Conservation (phyloP, 2,888 invertebrate species). For the Phortica okadai region DNA sequence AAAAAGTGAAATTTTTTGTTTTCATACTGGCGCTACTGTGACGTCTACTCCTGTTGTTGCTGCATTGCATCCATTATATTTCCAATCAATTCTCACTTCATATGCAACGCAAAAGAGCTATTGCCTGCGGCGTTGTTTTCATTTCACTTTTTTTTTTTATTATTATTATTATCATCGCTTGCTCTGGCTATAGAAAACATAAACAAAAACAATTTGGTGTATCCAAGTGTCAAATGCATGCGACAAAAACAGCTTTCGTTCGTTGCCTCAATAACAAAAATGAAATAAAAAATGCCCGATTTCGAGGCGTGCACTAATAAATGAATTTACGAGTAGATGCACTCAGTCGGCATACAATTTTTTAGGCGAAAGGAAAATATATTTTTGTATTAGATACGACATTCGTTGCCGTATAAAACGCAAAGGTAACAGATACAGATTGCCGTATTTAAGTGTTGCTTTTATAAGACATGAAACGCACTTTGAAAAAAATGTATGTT, state of each 20-base stretch:
- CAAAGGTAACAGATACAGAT: too few relatives aligned
- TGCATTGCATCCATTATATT: slow-evolving; percentile 42
- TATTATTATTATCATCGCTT: not conserved
- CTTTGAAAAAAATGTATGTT: too few relatives aligned
- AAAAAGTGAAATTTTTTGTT: slow-evolving; percentile 35
- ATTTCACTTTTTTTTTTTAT: not conserved
- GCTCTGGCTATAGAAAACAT: slow-evolving; percentile 21
- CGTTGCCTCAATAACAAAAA: slow-evolving; percentile 57
- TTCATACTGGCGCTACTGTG: not conserved
- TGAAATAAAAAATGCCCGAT: slow-evolving; percentile 28
- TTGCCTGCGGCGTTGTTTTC: slow-evolving; percentile 33
- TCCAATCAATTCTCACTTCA: slow-evolving; percentile 68
- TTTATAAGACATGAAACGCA: not conserved
- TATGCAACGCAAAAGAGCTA: slow-evolving; percentile 55
- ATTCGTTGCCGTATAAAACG: too few relatives aligned
- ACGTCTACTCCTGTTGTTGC: not conserved
- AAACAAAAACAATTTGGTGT: slow-evolving; percentile 37
- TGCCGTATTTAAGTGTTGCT: not conserved
- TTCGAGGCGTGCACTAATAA: slow-evolving; percentile 63
- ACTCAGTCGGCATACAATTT: slow-evolving; percentile 43
- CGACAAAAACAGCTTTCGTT: not conserved
- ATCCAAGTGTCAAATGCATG: slow-evolving; percentile 53
- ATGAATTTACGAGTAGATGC: slow-evolving; percentile 74
- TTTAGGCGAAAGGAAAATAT: too few relatives aligned
- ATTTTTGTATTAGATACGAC: too few relatives aligned